phyloP scores from a whole-genome alignment of 2,888 invertebrate genomes.

The Ennomos fuscantarius region DNA sequence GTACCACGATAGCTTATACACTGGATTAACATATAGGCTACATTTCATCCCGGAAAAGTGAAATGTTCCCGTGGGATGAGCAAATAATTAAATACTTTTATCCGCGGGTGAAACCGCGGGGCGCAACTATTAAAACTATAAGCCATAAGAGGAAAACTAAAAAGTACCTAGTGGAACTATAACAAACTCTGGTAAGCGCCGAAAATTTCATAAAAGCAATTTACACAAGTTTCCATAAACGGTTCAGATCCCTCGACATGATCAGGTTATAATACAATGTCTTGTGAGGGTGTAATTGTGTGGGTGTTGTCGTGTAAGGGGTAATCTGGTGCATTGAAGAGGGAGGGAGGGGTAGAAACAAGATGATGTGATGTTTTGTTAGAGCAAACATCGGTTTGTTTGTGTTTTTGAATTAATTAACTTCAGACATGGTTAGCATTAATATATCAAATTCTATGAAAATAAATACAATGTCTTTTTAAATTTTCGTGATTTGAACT shows the following conservation, averaged over 20 bases:
- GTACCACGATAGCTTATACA: too few relatives aligned
- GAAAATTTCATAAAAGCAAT: constrained; percentile 56
- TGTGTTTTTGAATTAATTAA: constrained; percentile 10
- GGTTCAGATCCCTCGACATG: constrained; percentile 42
- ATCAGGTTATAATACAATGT: constrained; percentile 42
- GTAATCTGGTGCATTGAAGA: constrained; percentile 9
- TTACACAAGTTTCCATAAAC: constrained; percentile 49
- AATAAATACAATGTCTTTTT: too few relatives aligned
- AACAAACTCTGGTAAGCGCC: constrained; percentile 52
- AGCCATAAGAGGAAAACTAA: background rate
- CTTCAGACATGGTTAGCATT: background rate
- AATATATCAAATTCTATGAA: background rate
- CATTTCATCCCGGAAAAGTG: too few relatives aligned
- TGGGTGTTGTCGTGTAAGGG: constrained; percentile 3
- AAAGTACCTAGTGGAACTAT: constrained; percentile 9
- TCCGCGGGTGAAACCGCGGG: too few relatives aligned
- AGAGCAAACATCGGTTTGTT: constrained; percentile 15
- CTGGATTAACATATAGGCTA: too few relatives aligned
- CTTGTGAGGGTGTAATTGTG: constrained; percentile 28
- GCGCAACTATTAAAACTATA: constrained; percentile 1
- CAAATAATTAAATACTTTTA: too few relatives aligned
- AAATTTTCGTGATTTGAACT: too few relatives aligned
- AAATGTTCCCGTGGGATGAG: too few relatives aligned
- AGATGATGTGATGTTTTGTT: constrained; percentile 19
- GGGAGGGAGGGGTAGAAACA: constrained; percentile 2